phyloP scores from a whole-genome alignment of 1,140 invertebrate genomes.

The Drosophila kikkawai region DNA sequence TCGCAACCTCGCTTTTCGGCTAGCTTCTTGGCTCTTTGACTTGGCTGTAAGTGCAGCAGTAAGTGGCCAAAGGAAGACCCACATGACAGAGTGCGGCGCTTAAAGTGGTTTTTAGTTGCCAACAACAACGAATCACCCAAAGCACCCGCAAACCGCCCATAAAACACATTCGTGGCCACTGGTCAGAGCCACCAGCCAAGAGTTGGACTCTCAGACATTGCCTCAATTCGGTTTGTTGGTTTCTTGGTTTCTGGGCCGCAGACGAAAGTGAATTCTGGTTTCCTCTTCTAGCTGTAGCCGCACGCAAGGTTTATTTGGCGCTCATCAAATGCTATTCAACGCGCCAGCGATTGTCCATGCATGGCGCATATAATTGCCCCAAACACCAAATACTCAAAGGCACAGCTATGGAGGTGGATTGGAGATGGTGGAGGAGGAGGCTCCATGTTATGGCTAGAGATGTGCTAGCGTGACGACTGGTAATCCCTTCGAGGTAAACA shows the following conservation, averaged over 20 bases:
- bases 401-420: constrained; percentile 3
- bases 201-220: constrained; percentile 17
- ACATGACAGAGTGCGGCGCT: constrained; percentile 30
- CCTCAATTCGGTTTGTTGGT: constrained; percentile 65
- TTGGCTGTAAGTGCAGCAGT: constrained; percentile 37
- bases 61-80: constrained; percentile 54
- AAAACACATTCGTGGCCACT: constrained; percentile 20
- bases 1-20: constrained; percentile 45
- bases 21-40: constrained; percentile 11
- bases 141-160: constrained; percentile 16
- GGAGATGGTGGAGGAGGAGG: not conserved
- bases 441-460: constrained; percentile 9
- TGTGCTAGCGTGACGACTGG: constrained; percentile 51
- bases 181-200: constrained; percentile 13
- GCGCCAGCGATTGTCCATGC: constrained; percentile 33
- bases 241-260: constrained; percentile 58
- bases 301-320: constrained; percentile 50
- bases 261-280: constrained; percentile 71
- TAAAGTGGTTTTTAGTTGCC: constrained; percentile 39
- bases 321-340: constrained; percentile 28
- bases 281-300: constrained; percentile 35
- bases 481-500: constrained; percentile 42
- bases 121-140: not conserved
- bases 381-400: constrained; percentile 23
- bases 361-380: constrained; percentile 50